phyloP scores from a whole-genome alignment of 2,113 vertebrate genomes.

The Eretmochelys imbricata region DNA sequence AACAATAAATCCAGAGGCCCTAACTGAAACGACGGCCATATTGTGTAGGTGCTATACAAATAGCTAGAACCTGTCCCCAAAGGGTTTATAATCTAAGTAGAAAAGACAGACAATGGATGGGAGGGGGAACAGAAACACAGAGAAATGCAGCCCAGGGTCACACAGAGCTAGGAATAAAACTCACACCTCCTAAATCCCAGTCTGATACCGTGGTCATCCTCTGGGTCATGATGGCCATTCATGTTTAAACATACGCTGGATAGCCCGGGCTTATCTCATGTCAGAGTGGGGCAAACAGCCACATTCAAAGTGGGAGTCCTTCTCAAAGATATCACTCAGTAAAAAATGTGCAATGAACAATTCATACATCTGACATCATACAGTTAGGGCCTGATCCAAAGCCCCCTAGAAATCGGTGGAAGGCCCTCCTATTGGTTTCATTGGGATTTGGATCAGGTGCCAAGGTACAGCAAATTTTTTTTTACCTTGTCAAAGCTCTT shows the following conservation, averaged over 20 bases:
- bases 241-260: background rate
- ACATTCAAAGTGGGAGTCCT: background rate
- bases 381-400: background rate
- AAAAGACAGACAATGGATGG: background rate
- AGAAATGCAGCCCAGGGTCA: background rate
- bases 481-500: background rate
- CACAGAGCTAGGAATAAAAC: background rate
- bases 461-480: background rate
- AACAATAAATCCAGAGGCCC: background rate
- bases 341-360: accelerated
- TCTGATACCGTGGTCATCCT: background rate
- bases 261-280: background rate
- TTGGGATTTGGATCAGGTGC: background rate
- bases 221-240: background rate
- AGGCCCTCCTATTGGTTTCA: background rate
- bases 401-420: background rate
- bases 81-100: background rate
- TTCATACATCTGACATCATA: background rate
- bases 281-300: background rate
- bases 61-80: accelerated
- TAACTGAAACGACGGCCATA: background rate
- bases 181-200: background rate
- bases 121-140: background rate
- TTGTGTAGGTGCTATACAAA: background rate
- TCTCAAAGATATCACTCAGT: background rate